Conservation (phyloP, 2,888 invertebrate species). For the Electrophaes corylata region DNA sequence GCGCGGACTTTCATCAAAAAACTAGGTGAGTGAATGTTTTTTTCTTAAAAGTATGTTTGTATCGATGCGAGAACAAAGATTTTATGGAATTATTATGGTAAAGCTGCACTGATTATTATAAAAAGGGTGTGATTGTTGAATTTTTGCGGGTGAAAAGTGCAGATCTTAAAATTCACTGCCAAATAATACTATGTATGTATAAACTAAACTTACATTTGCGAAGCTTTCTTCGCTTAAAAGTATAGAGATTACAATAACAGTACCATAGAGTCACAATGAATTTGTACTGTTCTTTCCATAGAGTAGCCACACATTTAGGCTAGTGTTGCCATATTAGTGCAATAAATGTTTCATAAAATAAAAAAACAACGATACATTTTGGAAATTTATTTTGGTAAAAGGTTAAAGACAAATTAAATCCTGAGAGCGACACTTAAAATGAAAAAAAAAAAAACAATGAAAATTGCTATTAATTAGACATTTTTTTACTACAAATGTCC, state of each 20-base stretch:
- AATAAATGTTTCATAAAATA: background rate
- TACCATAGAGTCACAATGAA: conserved; percentile 7
- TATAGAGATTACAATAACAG: background rate
- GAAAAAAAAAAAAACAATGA: background rate
- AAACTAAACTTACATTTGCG: background rate
- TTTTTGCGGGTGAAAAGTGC: background rate
- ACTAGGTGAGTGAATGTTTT: conserved; percentile 9
- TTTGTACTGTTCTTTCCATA: conserved; percentile 16
- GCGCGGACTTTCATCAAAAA: background rate
- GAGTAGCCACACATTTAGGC: conserved; percentile 10
- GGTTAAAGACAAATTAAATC: background rate
- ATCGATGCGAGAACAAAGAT: conserved; percentile 13
- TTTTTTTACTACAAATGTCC: no score
- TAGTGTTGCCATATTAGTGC: conserved; percentile 30
- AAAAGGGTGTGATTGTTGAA: conserved; percentile 3
- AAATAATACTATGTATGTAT: background rate
- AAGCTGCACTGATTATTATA: conserved; percentile 20
- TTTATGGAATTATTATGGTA: conserved; percentile 20
- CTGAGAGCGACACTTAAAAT: background rate
- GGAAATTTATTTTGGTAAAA: background rate
- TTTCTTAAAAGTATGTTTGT: background rate
- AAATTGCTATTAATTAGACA: no score
- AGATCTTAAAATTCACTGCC: conserved; percentile 21
- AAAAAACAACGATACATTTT: conserved; percentile 6
- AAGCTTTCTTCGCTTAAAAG: background rate